Conservation (phyloP, 2,888 invertebrate genomes). For the Dolomedes plantarius region DNA sequence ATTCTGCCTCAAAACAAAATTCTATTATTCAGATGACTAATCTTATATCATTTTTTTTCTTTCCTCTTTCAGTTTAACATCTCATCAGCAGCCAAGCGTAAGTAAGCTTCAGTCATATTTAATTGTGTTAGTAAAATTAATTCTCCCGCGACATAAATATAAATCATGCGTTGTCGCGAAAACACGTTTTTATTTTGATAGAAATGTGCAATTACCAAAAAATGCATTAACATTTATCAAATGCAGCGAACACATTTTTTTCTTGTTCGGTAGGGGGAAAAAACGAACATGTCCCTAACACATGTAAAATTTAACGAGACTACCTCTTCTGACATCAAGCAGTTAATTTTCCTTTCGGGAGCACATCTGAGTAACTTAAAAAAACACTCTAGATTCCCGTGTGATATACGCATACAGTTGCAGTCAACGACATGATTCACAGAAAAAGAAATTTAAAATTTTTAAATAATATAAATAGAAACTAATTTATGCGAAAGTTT, state of each 20-base stretch:
- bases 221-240: neutral
- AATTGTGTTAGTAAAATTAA: neutral
- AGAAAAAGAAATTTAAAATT: no score
- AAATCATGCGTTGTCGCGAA: neutral
- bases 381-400: no score
- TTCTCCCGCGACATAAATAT: neutral
- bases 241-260: neutral
- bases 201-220: neutral
- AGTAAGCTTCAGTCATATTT: neutral
- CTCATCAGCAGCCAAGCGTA: no score
- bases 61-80: no score
- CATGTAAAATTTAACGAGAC: neutral
- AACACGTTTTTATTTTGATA: neutral
- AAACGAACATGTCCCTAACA: neutral
- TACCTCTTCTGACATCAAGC: neutral
- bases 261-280: neutral
- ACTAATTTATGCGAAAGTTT: no score
- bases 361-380: no score
- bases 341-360: neutral
- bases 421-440: no score
- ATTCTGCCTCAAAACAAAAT: no score
- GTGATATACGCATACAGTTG: no score
- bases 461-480: no score
- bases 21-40: no score
- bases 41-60: no score